Conservation (phyloP, 1,140 invertebrate species). For the Apis dorsata region DNA sequence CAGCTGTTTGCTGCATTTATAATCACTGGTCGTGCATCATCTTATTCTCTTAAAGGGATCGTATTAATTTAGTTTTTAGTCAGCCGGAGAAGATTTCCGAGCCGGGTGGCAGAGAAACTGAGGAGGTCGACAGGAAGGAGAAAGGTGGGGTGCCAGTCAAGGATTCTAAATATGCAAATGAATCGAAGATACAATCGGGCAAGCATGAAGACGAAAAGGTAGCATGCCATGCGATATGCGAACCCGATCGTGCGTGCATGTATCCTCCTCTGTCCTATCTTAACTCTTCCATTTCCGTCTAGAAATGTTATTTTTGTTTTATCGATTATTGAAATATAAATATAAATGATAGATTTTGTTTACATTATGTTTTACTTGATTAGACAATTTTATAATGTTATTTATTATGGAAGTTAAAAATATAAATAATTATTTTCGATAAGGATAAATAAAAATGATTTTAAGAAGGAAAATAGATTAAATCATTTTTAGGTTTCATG, state of each 20-base stretch:
- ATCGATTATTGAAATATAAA: neutral
- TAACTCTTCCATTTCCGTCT: neutral
- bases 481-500: too few species aligned
- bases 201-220: slow-evolving; percentile 73
- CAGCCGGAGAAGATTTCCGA: slow-evolving; percentile 69
- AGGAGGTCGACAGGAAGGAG: slow-evolving; percentile 63
- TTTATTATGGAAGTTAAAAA: neutral
- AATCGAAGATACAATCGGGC: slow-evolving; percentile 75
- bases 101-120: slow-evolving; percentile 50
- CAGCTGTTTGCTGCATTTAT: neutral
- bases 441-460: too few species aligned
- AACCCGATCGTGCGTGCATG: slow-evolving; percentile 22
- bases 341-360: neutral
- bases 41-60: slow-evolving; percentile 42
- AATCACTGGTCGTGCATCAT: neutral
- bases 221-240: slow-evolving; percentile 58
- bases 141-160: slow-evolving; percentile 52
- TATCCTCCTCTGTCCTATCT: neutral
- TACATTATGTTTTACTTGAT: neutral
- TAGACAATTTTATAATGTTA: neutral
- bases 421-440: too few species aligned
- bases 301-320: neutral
- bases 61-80: slow-evolving; percentile 73
- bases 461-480: too few species aligned
- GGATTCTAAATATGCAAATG: slow-evolving; percentile 76